Evolutionary conservation across 53 echinoderm and acorn worm genomes (phyloP), one percentile per base, ranked within the genome.

Genomic region (Echinarachnius parma): DNA sequence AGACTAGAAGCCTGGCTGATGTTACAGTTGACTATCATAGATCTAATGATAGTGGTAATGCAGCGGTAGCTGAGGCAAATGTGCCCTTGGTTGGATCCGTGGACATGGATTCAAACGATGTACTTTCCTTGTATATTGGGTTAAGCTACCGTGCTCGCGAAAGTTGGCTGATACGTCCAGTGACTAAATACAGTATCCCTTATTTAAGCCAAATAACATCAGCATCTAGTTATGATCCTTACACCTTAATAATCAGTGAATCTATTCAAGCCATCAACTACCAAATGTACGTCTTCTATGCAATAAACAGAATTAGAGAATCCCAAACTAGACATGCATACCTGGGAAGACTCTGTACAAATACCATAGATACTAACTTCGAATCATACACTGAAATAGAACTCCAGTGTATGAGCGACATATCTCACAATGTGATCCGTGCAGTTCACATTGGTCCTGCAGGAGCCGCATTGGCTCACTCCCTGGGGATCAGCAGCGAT

Each of bases 331-430:
- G 0, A 0, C 1, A 1, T 23, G 53, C 7, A 14, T 21, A 49
- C 22, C 9, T 68, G 1, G 68, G 68, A 0, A 49, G 68, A 5
- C 5, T 68, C 5, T 68, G 68, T 33, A 22, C 19, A 24, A 52
- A 68, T 52, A 24, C 68, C 32, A 16, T 52, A 33, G 68, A 68
- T 50, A 0, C 0, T 0, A 18, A 68, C 5, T 68, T 53, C 9
- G 67, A 5, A 33, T 68, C 68, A 10, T 79, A 83, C 87, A 83
- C 87, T 37, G 83, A 87, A 49, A 83, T 87, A 57, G 22, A 67
- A 27, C 48, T 83, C 18, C 25, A 81, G 19, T 86, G 87, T 36
- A 22, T n/a, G n/a, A n/a, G n/a, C n/a, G n/a, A n/a, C n/a, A n/a
- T 25, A 52, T 50, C 33, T 33, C 45, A 76, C 58, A 70, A 69